phyloP scores from a whole-genome alignment of 2,888 invertebrate species.

The Galerucella nymphaeae region DNA sequence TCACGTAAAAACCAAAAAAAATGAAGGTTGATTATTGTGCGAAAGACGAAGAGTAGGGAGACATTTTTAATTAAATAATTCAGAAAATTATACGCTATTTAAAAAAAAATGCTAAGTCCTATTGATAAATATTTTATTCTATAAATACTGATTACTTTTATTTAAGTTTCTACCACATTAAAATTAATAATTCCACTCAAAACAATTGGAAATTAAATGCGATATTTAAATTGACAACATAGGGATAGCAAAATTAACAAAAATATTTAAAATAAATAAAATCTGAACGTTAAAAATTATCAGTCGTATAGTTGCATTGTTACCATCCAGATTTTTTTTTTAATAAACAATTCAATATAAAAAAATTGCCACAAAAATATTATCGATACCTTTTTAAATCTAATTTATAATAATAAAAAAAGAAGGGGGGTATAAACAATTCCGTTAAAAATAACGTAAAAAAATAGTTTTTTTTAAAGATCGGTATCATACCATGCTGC shows the following conservation, averaged over 20 bases:
- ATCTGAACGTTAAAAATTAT: conserved; percentile 22
- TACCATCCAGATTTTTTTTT: conserved; percentile 17
- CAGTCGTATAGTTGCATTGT: conserved; percentile 25
- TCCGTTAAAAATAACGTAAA: not conserved
- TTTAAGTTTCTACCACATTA: conserved; percentile 37
- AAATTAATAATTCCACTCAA: conserved; percentile 1
- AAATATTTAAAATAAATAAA: conserved; percentile 3
- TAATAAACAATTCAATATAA: conserved; percentile 6
- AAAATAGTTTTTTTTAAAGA: conserved; percentile 71
- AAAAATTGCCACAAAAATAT: conserved; percentile 16
- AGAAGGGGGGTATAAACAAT: not conserved
- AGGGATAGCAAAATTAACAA: conserved; percentile 19
- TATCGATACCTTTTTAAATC: conserved; percentile 10
- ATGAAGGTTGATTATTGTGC: conserved; percentile 37
- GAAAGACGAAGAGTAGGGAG: conserved; percentile 40
- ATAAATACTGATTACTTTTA: conserved; percentile 47
- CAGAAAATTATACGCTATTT: conserved; percentile 24
- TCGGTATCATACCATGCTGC: conserved; percentile 99
- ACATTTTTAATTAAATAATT: conserved; percentile 29
- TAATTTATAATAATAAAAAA: not conserved
- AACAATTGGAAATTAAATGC: conserved; percentile 17
- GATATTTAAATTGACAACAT: conserved; percentile 20
- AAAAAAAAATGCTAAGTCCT: conserved; percentile 33
- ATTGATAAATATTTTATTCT: conserved; percentile 39
- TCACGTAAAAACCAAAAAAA: conserved; percentile 29